phyloP scores from a whole-genome alignment of 2,888 invertebrate species.

The Volucella bombylans region DNA sequence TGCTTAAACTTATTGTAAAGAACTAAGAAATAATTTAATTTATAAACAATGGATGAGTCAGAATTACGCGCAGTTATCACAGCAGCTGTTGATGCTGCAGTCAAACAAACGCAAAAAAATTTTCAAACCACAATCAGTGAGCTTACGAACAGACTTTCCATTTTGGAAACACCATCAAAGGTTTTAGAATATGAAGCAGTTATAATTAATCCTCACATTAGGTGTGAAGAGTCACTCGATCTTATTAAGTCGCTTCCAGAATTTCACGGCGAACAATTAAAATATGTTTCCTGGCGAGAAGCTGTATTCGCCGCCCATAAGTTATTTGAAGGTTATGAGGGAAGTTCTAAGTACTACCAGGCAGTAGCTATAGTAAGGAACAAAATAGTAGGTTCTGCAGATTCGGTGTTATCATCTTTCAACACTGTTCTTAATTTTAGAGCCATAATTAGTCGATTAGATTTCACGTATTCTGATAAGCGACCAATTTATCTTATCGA shows the following conservation, averaged over 20 bases:
- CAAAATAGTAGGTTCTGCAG: constrained; percentile 13
- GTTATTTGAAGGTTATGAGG: constrained; percentile 43
- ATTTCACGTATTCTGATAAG: constrained; percentile 15
- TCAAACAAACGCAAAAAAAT: constrained; percentile 4
- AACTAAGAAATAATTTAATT: constrained; percentile 6
- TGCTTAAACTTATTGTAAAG: constrained; percentile 8
- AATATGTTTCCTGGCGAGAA: no score
- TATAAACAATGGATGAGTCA: constrained; percentile 18
- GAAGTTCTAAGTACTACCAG: constrained; percentile 54
- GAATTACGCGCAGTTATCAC: constrained; percentile 11
- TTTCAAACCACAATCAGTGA: constrained; percentile 11
- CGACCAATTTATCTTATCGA: constrained; percentile 20
- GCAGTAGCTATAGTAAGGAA: constrained; percentile 50
- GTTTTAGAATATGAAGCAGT: constrained; percentile 3
- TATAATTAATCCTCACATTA: constrained; percentile 10
- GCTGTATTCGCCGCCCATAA: constrained; percentile 40
- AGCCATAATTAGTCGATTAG: constrained; percentile 1
- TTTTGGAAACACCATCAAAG: constrained; percentile 27
- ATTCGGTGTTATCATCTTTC: constrained; percentile 10
- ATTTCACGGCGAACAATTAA: constrained; percentile 6
- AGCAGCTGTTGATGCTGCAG: constrained; percentile 26
- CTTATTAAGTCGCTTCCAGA: constrained; percentile 3
- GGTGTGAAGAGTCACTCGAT: no score
- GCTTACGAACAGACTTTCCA: constrained; percentile 25
- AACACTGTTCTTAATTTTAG: constrained; percentile 20